These are phyloP conservation scores for Heterotis niloticus DNA, from an alignment of 2,113 vertebrate genomes.

Conservation along the genomic window DNA sequence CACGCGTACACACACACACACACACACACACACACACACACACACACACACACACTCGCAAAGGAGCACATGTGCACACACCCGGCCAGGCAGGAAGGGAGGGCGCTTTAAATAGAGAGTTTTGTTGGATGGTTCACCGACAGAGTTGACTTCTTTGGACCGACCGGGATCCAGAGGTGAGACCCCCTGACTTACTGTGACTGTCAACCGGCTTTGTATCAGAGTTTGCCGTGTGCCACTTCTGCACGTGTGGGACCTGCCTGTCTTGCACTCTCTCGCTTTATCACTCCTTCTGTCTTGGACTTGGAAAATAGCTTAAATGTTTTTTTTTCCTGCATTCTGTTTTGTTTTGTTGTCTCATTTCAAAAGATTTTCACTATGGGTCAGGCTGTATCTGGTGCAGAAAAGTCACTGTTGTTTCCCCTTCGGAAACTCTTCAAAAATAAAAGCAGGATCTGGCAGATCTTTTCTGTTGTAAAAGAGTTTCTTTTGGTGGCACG, in stretches of 20 bases:
- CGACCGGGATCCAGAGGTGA: background rate
- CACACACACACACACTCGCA: background rate
- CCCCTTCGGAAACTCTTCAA: slow-evolving; percentile 37
- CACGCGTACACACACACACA: background rate
- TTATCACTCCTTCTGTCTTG: too few relatives aligned
- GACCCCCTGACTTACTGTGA: background rate
- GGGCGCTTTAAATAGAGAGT: slow-evolving; percentile 9
- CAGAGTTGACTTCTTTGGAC: background rate
- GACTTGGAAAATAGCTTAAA: background rate
- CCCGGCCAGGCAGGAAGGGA: slow-evolving; percentile 10
- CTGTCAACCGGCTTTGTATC: background rate
- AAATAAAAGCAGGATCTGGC: slow-evolving; percentile 12
- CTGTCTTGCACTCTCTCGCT: background rate
- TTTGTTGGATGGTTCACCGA: background rate
- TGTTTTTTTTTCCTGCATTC: too few relatives aligned
- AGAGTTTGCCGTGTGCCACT: background rate
- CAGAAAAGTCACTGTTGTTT: slow-evolving; percentile 45
- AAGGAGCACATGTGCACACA: background rate
- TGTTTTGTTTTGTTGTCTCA: background rate
- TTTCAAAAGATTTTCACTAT: background rate
- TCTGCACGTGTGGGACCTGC: too few relatives aligned
- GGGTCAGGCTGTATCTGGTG: slow-evolving; percentile 39
- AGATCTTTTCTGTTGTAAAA: background rate
- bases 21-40: background rate
- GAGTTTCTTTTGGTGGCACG: too few relatives aligned